Percentiles rank a stretch among this genome's conserved stretches.
Conservation (phyloP, 2,888 invertebrate genomes). For the Callyntrura guangdongensis region DNA sequence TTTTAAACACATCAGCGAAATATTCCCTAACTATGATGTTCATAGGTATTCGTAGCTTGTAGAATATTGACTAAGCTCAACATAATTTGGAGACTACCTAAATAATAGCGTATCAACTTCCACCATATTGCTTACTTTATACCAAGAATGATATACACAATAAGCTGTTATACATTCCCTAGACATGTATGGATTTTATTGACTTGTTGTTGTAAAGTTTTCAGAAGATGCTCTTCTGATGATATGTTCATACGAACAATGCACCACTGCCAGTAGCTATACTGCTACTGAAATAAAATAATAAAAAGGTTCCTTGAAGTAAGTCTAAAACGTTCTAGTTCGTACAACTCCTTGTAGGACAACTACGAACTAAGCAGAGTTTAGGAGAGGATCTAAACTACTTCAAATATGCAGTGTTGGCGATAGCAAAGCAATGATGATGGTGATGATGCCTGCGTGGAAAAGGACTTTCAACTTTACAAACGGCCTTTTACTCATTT, state of each 20-base stretch:
- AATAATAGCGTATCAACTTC: not conserved
- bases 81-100: not conserved
- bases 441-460: slow-evolving; percentile 59
- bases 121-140: not conserved
- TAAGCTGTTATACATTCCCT: slow-evolving; percentile 30
- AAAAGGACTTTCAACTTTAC: slow-evolving; percentile 70
- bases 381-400: slow-evolving; percentile 15
- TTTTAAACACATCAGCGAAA: slow-evolving; percentile 21
- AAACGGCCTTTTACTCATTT: slow-evolving; percentile 62
- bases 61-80: not conserved
- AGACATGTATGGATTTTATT: slow-evolving; percentile 70
- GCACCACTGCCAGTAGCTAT: slow-evolving; percentile 11
- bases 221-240: slow-evolving; percentile 20
- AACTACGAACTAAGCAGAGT: not conserved
- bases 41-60: not conserved
- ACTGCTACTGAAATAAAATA: not conserved
- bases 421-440: slow-evolving; percentile 18
- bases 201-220: slow-evolving; percentile 71
- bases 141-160: slow-evolving; percentile 24
- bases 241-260: slow-evolving; percentile 19
- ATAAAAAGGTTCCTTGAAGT: not conserved
- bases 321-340: not conserved
- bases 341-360: slow-evolving; percentile 5
- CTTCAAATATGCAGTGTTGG: slow-evolving; percentile 43
- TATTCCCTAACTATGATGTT: not conserved